Evolutionary conservation across 2,888 invertebrate genomes (phyloP).

Genomic region (Athrips mouffetella): DNA sequence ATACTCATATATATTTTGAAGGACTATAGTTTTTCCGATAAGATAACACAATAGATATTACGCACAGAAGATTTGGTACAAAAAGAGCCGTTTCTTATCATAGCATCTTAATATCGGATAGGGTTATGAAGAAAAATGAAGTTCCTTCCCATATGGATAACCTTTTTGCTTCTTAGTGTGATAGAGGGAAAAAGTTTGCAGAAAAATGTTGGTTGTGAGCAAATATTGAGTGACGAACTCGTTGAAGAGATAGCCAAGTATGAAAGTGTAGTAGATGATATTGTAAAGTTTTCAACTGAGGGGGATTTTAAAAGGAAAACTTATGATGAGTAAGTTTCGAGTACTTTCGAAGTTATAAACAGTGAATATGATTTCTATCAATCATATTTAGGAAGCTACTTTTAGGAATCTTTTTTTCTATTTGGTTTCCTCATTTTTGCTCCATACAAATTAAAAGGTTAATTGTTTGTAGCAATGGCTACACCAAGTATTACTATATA

Average conservation of each 20-base stretch:
- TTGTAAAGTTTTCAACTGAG: constrained; percentile 68
- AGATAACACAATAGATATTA: constrained; percentile 29
- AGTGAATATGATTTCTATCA: too few species aligned
- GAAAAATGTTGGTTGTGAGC: constrained; percentile 45
- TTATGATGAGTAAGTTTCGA: constrained; percentile 66
- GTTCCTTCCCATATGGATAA: constrained; percentile 35
- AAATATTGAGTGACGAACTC: constrained; percentile 61
- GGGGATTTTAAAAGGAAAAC: constrained; percentile 78
- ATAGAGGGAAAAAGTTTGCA: constrained; percentile 45
- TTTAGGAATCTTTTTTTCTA: too few species aligned
- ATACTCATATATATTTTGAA: neutral
- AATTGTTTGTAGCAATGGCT: too few species aligned
- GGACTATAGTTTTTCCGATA: constrained; percentile 27
- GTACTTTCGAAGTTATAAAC: neutral
- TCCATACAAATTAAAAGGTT: too few species aligned
- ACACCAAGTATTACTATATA: too few species aligned
- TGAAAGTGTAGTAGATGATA: constrained; percentile 64
- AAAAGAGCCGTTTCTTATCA: constrained; percentile 31
- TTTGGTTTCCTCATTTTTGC: too few species aligned
- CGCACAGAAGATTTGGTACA: constrained; percentile 26
- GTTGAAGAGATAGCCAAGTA: constrained; percentile 80
- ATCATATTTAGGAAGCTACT: too few species aligned
- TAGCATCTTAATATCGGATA: constrained; percentile 36
- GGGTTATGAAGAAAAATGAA: constrained; percentile 42
- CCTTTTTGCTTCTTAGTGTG: constrained; percentile 36